Evolutionary conservation across 2,113 vertebrate genomes (phyloP), one percentile per base, ranked within the genome.

Genomic region (Oreotrochilus melanogaster): DNA sequence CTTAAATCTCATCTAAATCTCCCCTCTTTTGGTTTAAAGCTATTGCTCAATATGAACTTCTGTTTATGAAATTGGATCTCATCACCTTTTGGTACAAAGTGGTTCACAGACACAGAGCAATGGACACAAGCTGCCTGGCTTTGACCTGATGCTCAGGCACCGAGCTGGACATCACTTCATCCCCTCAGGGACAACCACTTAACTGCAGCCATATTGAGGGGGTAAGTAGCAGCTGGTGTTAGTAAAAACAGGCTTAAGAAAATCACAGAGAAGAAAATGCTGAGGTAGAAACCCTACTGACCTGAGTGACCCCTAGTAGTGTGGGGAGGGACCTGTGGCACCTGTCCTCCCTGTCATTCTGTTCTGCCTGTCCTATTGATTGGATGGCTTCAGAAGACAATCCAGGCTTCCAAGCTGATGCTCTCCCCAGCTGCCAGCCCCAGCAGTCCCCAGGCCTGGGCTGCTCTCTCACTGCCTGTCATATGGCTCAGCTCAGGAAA

Each of bases 371-470:
- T 17, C 56, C 50, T 54, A 42, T n/a, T 71, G 58, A 82, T 50
- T 57, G 0, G 0, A 9, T 9, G 33, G 18, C 42, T 94, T 43
- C 53, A 56, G 60, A 75, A 31, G 48, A 74, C 65, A 74, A 92
- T 21, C 31, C 67, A 14, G 39, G 10, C 48, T 72, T 91, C 87
- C 86, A 53, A 93, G 74, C 51, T 18, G 27, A 30, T 23, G 53
- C 61, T 80, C 53, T 71, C 19, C 53, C 88, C 88, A 58, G 48
- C 43, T 74, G 74, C 69, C 88, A 72, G 70, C 37, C 65, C 65
- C 48, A 74, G 62, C 89, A 47, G 18, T 48, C 51, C 37, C 15
- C 2, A 1, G n/a, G 84, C 53, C 86, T 11, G 17, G 64, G 74
- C 87, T 51, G 45, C 2, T 71, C 48, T n/a, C 37, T 23, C 86